Conservation (phyloP, 2,113 vertebrate species). For the Micronycteris hirsuta region DNA sequence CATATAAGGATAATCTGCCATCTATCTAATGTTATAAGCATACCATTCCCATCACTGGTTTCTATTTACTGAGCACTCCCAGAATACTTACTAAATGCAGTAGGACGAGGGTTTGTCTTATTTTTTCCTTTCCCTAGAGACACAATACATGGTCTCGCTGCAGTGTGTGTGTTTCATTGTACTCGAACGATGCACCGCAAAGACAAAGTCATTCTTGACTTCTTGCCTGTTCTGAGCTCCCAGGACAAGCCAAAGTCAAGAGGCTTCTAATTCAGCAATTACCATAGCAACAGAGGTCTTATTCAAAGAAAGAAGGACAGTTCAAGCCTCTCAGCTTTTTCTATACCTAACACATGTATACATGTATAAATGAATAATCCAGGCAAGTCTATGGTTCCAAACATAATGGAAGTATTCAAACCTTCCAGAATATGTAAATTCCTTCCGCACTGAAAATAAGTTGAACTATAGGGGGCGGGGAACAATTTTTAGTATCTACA, state of each 20-base stretch:
- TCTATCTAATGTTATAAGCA: background rate
- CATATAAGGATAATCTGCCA: background rate
- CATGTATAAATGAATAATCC: conserved; percentile 24
- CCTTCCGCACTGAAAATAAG: background rate
- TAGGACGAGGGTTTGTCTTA: background rate
- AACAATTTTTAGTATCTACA: background rate
- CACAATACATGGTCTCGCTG: background rate
- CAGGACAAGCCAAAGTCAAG: conserved; percentile 38
- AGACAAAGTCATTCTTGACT: conserved; percentile 59
- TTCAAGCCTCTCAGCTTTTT: conserved; percentile 35
- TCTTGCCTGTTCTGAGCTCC: background rate
- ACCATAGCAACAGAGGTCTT: conserved; percentile 37
- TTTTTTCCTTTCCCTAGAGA: conserved; percentile 1
- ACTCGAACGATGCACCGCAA: conserved; percentile 18
- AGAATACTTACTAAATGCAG: background rate
- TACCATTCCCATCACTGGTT: background rate
- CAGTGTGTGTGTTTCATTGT: background rate
- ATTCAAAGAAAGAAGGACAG: conserved; percentile 40
- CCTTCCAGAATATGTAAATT: conserved; percentile 18
- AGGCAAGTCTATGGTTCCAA: background rate
- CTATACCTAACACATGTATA: background rate
- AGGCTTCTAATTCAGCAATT: conserved; percentile 56
- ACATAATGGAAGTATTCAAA: conserved; percentile 36
- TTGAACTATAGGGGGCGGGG: background rate
- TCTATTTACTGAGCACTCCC: background rate